Conservation (phyloP, 2,113 vertebrate species). For the Phylloscopus trochiloides region DNA sequence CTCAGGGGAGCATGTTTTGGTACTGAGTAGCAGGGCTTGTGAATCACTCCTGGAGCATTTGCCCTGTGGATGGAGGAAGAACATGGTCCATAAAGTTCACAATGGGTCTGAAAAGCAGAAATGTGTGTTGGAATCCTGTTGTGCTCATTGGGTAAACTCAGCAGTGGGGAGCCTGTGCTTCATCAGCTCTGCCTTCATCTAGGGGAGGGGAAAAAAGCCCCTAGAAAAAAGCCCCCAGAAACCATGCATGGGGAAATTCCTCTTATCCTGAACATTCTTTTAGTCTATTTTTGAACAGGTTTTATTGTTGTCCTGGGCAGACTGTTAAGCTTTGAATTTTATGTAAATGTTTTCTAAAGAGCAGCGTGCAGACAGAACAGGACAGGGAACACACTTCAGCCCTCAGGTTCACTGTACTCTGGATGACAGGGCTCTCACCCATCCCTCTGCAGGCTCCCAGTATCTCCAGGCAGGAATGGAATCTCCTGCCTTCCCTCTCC, state of each 20-base stretch:
- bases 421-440: not conserved
- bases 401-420: not conserved
- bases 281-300: not conserved
- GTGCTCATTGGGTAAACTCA: not conserved
- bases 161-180: not conserved
- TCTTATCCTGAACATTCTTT: not conserved
- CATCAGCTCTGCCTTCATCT: not conserved
- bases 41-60: constrained; percentile 20
- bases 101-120: constrained; percentile 14
- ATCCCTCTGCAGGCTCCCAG: not conserved
- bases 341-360: not conserved
- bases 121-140: not conserved
- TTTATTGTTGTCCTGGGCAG: constrained; percentile 3
- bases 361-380: not conserved
- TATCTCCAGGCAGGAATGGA: not conserved
- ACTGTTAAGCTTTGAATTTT: not conserved
- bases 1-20: constrained; percentile 3
- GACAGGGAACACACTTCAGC: not conserved
- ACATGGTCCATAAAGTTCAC: constrained; percentile 13
- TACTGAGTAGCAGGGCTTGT: not conserved
- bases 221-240: not conserved
- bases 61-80: not conserved
- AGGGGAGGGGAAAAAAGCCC: not conserved
- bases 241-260: not conserved
- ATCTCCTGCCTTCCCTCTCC: not conserved